Evolutionary conservation across 2,888 invertebrate species (phyloP), one percentile per base, ranked within the genome.

Genomic region (Mesorhabditis belari): DNA sequence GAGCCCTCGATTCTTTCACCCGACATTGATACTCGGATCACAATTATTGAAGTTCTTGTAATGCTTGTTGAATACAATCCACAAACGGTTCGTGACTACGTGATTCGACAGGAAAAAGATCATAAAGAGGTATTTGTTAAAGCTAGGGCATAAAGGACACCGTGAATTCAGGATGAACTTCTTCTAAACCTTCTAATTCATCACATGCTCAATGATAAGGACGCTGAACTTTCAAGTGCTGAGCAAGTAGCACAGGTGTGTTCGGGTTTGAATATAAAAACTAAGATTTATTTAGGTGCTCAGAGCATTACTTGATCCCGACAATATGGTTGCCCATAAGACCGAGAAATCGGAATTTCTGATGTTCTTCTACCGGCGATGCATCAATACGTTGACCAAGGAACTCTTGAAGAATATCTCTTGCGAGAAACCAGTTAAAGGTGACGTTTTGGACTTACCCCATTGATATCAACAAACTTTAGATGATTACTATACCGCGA

Each of bases 1-100:
- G 78, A 81, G 57, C 73, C 74, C 12, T 76, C 76, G 57, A 67
- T 81, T 35, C 60, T 63, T 12, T 74, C 71, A 3, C 90, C 92
- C 82, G 94, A 96, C 85, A 87, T 88, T 80, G 89, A 89, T 83
- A 95, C 95, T 59, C 94, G 95, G 86, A 88, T 91, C 79, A 92
- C 95, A 73, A 93, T 94, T 81, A 92, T 96, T 82, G 98, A 99
- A 29, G 63, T 70, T 19, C 87, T 99, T 77, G 92, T 93, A 58
- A 93, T 92, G 81, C 92, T 98, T 82, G 94, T 98, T 68, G 98
- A 99, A 84, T 95, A 91, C 85, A 95, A 92, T 79, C 93, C 98
- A 67, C 91, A 93, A 76, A 90, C 94, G 81, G 92, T 98, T 58
- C 87, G 98, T 76, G 98, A 98, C 81, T 95, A 93, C 82, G 92